Evolutionary conservation across 2,113 vertebrate species (phyloP), one percentile per base, ranked within the genome.

Genomic region (Cyprinodon brontotheroides): DNA sequence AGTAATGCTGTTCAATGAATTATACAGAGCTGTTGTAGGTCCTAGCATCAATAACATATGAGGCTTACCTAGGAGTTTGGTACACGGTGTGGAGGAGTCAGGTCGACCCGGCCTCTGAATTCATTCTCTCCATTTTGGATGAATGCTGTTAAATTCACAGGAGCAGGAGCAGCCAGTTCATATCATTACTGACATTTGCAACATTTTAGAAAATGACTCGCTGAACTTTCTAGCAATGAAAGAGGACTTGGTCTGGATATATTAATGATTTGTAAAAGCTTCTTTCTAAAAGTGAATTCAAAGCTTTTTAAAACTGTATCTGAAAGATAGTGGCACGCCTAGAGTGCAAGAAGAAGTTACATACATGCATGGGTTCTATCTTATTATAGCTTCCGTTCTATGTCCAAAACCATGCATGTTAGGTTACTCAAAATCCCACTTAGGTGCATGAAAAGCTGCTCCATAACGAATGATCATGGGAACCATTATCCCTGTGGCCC

Each of bases 1-100:
- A 68, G 65, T 69, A 83, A 81, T 53, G 50, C 62, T 65, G 77
- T 84, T 80, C 74, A 78, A 85, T 83, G 66, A 81, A 71, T 87
- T 72, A 78, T 81, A 61, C 75, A 79, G 65, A 65, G 60, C 53
- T 50, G 38, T 79, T 63, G 65, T 40, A 48, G 41, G 72, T 64
- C 61, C 63, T 11, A 37, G 57, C 75, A 80, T 86, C 79, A 84
- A 78, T 83, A 84, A 83, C 78, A 65, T 11, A 70, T 81, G 80
- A 48, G 78, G 40, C 40, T 15, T 75, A 59, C 39, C 64, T 57
- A 63, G 61, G 77, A 41, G 53, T 78, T 70, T 4, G 20, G 62
- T 50, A 22, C 63, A 41, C 0, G 71, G 53, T 65, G 61, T 74
- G 63, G 73, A 65, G 37, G 71, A 71, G 77, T 72, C 71, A 53